phyloP scores from a whole-genome alignment of 2,113 vertebrate genomes.

The Trematocara variabile region DNA sequence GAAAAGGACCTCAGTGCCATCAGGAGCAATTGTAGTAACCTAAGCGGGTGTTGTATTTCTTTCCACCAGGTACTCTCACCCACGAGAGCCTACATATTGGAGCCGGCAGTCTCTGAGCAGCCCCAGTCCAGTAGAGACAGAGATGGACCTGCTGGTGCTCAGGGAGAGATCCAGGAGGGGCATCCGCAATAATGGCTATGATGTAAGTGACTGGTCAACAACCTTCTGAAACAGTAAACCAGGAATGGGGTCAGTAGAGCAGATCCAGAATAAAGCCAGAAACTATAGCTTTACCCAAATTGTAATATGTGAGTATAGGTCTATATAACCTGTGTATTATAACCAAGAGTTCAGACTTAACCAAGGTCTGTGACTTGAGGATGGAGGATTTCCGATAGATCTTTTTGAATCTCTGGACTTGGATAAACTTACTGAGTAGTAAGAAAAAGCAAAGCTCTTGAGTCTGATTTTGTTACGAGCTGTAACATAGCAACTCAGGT shows the following conservation, averaged over 20 bases:
- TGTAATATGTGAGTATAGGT: neutral
- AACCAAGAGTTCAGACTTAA: neutral
- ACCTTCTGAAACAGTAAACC: neutral
- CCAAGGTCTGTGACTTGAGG: neutral
- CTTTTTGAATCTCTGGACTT: neutral
- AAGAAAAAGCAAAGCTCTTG: neutral
- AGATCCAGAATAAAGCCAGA: neutral
- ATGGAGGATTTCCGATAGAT: neutral
- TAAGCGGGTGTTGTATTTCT: neutral
- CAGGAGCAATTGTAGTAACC: neutral
- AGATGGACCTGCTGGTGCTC: constrained; percentile 97
- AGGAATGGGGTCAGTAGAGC: neutral
- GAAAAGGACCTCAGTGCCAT: neutral
- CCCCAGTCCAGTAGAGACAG: constrained; percentile 91
- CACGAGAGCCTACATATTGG: constrained; percentile 87
- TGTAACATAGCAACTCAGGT: neutral
- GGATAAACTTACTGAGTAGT: neutral
- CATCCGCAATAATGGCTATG: constrained; percentile 94
- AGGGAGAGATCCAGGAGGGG: constrained; percentile 88
- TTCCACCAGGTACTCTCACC: constrained; percentile 80
- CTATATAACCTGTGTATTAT: neutral
- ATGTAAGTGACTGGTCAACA: constrained; percentile 77
- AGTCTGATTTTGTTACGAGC: neutral
- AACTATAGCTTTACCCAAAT: accelerated
- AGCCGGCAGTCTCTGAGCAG: constrained; percentile 97